phyloP scores from a whole-genome alignment of 1,140 invertebrate genomes.

The Pollicipes pollicipes region DNA sequence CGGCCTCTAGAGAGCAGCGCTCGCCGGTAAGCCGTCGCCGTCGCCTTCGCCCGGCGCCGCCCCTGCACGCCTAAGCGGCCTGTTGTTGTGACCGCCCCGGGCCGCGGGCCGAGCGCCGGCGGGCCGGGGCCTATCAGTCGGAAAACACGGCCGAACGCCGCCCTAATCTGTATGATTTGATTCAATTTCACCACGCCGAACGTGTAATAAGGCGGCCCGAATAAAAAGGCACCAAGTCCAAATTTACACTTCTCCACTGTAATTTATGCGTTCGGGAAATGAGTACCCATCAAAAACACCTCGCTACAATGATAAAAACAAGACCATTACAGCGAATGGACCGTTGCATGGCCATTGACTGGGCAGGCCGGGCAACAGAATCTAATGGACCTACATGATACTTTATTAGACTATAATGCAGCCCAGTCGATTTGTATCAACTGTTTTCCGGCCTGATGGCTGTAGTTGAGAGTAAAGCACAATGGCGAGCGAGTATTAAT shows the following conservation, averaged over 20 bases:
- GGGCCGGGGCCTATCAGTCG: neutral
- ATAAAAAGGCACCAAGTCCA: neutral
- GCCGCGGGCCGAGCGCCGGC: too few species aligned
- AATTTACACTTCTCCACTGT: slow-evolving; percentile 2
- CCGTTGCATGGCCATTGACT: neutral
- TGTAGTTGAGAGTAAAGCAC: neutral
- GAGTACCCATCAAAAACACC: slow-evolving; percentile 1
- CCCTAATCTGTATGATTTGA: slow-evolving; percentile 2
- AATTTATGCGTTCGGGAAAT: neutral
- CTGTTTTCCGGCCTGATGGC: neutral
- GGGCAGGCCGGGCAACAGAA: neutral
- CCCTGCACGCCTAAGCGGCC: too few species aligned
- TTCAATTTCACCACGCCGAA: neutral
- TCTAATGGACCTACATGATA: neutral
- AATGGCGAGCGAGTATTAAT: neutral
- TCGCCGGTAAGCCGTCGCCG: too few species aligned
- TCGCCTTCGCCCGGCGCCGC: too few species aligned
- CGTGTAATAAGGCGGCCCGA: slow-evolving; percentile 1
- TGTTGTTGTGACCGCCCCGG: neutral
- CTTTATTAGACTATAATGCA: neutral
- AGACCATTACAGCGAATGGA: neutral
- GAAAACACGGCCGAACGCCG: neutral
- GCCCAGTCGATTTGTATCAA: neutral
- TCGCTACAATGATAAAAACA: slow-evolving; percentile 2
- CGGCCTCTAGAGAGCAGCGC: too few species aligned